These are phyloP conservation scores for Aselliscus stoliczkanus DNA, from an alignment of 2,797 vertebrate genomes.

Conservation along the genomic window DNA sequence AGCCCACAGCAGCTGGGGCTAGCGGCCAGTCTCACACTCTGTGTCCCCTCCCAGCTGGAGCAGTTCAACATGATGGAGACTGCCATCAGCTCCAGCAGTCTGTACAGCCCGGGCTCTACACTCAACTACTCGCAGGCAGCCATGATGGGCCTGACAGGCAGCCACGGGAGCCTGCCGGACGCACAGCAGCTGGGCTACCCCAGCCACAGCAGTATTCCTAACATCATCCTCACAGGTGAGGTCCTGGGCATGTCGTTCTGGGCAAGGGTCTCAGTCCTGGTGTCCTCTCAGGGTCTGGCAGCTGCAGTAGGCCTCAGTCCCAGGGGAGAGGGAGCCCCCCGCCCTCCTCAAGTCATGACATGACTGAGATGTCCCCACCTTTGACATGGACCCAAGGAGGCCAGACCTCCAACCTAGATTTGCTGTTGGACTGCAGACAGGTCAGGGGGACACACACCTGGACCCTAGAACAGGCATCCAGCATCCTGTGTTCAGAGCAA, in stretches of 20 bases:
- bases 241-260: fast-evolving
- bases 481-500: neutral
- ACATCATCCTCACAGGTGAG: slow-evolving; percentile 98
- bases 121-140: slow-evolving; percentile 98
- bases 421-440: no score
- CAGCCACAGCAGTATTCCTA: slow-evolving; percentile 96
- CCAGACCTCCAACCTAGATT: neutral
- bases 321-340: neutral
- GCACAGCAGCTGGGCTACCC: slow-evolving; percentile 91
- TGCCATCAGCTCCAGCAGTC: slow-evolving; percentile 92
- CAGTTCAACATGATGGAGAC: slow-evolving; percentile 99
- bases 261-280: neutral
- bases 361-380: neutral
- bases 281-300: neutral
- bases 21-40: neutral
- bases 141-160: slow-evolving; percentile 97
- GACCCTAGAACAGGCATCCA: neutral
- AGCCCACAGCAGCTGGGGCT: neutral
- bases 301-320: neutral
- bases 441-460: neutral
- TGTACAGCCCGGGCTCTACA: slow-evolving; percentile 95
- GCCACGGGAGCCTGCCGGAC: slow-evolving; percentile 92
- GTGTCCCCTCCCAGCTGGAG: slow-evolving; percentile 86
- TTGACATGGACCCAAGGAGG: neutral
- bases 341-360: neutral